Evolutionary conservation across 2,888 invertebrate species (phyloP).

Genomic region (Caenorhabditis sinica): DNA sequence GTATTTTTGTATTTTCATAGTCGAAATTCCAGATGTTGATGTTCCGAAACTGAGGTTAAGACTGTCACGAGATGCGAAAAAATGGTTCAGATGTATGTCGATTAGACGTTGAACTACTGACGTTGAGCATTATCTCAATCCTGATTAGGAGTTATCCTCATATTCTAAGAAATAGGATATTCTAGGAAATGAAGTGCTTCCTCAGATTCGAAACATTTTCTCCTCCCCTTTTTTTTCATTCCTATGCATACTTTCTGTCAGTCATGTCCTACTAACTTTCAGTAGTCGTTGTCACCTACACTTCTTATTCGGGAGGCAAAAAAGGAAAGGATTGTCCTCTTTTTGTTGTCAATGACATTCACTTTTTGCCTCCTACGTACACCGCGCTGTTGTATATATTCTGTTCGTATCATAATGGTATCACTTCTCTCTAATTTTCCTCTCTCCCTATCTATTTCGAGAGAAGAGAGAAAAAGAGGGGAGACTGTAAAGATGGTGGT

Average conservation of each 20-base stretch:
- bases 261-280: neutral
- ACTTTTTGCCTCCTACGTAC: neutral
- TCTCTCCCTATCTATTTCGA: neutral
- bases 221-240: neutral
- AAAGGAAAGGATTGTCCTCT: slow-evolving; percentile 5
- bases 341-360: slow-evolving; percentile 14
- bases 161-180: neutral
- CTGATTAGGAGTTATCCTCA: neutral
- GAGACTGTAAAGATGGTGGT: neutral
- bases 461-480: neutral
- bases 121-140: neutral
- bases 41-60: neutral
- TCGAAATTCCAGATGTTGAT: slow-evolving; percentile 3
- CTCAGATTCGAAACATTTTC: neutral
- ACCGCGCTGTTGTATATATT: slow-evolving; percentile 13
- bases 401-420: slow-evolving; percentile 29
- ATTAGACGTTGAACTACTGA: neutral
- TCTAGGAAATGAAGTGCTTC: neutral
- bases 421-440: neutral
- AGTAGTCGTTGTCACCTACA: neutral
- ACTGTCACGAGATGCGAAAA: neutral
- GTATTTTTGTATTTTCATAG: neutral
- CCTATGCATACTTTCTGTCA: neutral
- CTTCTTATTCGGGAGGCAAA: slow-evolving; percentile 11
- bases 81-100: neutral